phyloP scores from a whole-genome alignment of 2,888 invertebrate species.

The Serrognathus titanus region DNA sequence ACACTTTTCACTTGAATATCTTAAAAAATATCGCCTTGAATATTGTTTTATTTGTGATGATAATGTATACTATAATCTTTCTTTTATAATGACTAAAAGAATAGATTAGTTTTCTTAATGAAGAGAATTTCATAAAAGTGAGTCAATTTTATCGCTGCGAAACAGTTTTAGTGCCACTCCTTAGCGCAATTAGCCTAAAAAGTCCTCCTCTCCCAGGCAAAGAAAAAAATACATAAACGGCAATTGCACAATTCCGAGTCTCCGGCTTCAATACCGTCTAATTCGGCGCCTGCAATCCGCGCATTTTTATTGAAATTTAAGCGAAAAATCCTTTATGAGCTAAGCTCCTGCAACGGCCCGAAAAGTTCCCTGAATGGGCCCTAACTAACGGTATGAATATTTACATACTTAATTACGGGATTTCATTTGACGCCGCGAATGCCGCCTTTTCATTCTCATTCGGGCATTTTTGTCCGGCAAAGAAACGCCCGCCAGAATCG shows the following conservation, averaged over 20 bases:
- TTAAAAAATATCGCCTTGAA: too few relatives aligned
- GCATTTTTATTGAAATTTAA: constrained; percentile 39
- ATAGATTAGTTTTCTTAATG: too few relatives aligned
- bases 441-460: too few relatives aligned
- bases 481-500: too few relatives aligned
- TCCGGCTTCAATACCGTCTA: constrained; percentile 42
- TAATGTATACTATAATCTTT: too few relatives aligned
- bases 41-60: too few relatives aligned
- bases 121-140: too few relatives aligned
- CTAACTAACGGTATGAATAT: constrained; percentile 43
- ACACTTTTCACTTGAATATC: too few relatives aligned
- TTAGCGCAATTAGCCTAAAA: constrained; percentile 35
- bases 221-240: constrained; percentile 41
- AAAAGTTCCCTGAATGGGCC: constrained; percentile 38
- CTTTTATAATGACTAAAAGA: too few relatives aligned
- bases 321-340: constrained; percentile 38
- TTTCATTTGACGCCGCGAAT: constrained; percentile 4
- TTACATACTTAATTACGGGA: constrained; percentile 35
- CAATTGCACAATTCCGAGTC: constrained; percentile 36
- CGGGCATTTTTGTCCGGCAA: too few relatives aligned
- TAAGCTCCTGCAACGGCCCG: constrained; percentile 39
- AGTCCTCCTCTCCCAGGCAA: constrained; percentile 23
- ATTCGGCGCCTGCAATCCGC: constrained; percentile 40
- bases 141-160: neutral
- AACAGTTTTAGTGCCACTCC: constrained; percentile 11